A percentile compares a stretch with the other conserved stretches of the same genome.
Conservation (phyloP, 92 coral and sea anemone genomes). For the Ricordea florida region DNA sequence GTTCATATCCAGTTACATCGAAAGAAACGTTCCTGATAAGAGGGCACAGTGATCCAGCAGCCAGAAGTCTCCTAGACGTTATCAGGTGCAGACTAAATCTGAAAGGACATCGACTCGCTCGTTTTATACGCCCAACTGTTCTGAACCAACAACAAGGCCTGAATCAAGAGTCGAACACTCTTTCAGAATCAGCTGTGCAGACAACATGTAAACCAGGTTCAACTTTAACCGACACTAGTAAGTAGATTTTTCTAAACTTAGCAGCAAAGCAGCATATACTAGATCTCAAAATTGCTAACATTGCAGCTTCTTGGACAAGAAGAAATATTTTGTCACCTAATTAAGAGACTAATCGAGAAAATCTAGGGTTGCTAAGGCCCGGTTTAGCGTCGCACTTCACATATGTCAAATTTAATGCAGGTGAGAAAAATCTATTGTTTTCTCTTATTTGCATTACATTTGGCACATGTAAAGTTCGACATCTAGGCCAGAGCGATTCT, state of each 20-base stretch:
- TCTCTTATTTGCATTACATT: too few relatives aligned
- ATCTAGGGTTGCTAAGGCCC: neutral
- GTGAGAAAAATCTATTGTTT: too few relatives aligned
- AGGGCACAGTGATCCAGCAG: neutral
- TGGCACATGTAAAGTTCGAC: too few relatives aligned
- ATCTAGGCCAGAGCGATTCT: too few relatives aligned
- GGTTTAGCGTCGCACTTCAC: too few relatives aligned
- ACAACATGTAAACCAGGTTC: neutral
- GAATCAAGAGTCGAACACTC: neutral
- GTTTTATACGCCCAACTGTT: neutral
- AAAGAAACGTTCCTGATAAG: neutral
- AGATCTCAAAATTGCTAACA: neutral
- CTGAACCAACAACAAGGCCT: neutral
- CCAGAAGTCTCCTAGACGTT: neutral
- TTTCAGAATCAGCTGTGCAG: neutral
- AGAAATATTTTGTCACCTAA: neutral
- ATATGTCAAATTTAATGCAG: too few relatives aligned
- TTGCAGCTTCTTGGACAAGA: neutral
- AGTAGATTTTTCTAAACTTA: neutral
- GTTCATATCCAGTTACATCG: too few relatives aligned
- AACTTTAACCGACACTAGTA: neutral
- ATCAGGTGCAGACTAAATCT: neutral
- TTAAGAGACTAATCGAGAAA: neutral
- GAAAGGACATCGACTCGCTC: conserved; percentile 1
- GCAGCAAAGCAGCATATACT: neutral